These are phyloP conservation scores for Tokudaia tokunoshimensis DNA, from an alignment of 2,797 vertebrate species.

Conservation along the genomic window DNA sequence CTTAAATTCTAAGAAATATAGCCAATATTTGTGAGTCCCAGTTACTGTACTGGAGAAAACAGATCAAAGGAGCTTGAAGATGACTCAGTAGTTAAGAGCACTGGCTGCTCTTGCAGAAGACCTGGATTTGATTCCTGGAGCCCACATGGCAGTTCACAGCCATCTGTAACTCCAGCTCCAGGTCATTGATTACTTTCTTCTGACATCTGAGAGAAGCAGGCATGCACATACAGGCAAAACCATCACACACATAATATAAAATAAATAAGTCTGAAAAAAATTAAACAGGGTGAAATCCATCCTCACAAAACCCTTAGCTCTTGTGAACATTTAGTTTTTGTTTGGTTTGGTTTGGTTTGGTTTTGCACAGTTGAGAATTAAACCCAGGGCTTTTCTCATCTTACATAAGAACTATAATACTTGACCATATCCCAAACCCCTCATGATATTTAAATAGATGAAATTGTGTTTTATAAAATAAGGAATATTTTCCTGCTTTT, in stretches of 20 bases:
- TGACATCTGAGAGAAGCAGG: background rate
- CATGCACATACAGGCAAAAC: background rate
- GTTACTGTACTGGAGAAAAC: background rate
- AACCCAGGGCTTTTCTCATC: background rate
- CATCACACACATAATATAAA: background rate
- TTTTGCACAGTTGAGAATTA: background rate
- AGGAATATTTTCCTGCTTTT: background rate
- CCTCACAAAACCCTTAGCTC: background rate
- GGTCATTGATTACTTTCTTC: background rate
- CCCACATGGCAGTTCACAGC: background rate
- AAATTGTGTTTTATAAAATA: background rate
- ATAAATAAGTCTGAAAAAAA: background rate
- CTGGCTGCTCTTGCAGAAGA: background rate
- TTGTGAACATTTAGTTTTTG: background rate
- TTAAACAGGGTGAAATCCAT: background rate
- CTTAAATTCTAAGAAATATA: background rate
- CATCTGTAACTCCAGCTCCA: background rate
- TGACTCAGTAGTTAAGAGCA: background rate
- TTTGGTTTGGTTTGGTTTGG: background rate
- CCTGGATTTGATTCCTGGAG: background rate
- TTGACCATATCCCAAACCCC: background rate
- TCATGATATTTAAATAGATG: background rate
- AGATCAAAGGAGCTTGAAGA: background rate
- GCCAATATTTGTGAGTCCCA: background rate
- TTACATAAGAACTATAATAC: background rate